Conservation (phyloP, 1,140 invertebrate genomes). For the Anoplophora glabripennis region DNA sequence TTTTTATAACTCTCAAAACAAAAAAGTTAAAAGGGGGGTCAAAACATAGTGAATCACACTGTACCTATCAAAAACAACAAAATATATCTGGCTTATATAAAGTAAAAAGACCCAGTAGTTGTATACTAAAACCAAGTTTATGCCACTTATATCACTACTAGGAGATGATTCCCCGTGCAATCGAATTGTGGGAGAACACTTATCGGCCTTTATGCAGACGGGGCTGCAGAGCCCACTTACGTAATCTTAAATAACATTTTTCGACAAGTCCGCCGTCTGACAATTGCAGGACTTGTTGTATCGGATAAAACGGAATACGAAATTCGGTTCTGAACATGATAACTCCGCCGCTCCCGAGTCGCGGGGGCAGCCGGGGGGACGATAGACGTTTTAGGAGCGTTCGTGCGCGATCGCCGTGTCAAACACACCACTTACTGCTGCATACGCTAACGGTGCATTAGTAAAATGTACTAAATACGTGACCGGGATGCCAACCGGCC, state of each 20-base stretch:
- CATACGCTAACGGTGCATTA: constrained; percentile 41
- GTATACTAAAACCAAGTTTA: too few relatives aligned
- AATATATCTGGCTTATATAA: too few relatives aligned
- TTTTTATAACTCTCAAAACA: too few relatives aligned
- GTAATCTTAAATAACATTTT: background rate
- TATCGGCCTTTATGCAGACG: too few relatives aligned
- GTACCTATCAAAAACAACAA: too few relatives aligned
- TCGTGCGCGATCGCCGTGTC: constrained; percentile 24
- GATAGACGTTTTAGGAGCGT: constrained; percentile 6
- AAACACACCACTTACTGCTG: constrained; percentile 41
- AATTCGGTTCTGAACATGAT: constrained; percentile 12
- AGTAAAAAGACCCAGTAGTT: too few relatives aligned
- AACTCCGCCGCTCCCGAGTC: background rate
- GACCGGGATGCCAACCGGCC: constrained; percentile 17
- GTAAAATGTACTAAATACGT: constrained; percentile 37
- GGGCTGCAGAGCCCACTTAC: too few relatives aligned
- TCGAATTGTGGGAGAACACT: too few relatives aligned
- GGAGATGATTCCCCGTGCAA: too few relatives aligned
- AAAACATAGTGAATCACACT: too few relatives aligned
- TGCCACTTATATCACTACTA: too few relatives aligned
- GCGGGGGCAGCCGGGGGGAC: background rate
- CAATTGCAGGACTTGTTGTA: constrained; percentile 2
- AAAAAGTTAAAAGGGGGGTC: too few relatives aligned
- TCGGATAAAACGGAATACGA: constrained; percentile 1
- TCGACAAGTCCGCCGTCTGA: background rate